Conservation (phyloP, 1,140 invertebrate species). For the Drosophila melanogaster region Release_6_plus_ISO1_MT NT_033779.5:17252001-17252500, state of each 20-base stretch:
- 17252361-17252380: slow-evolving; percentile 36
- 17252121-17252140: background rate
- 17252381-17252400: slow-evolving; percentile 40
- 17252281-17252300: slow-evolving; percentile 73
- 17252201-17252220: slow-evolving; percentile 62
- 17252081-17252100: slow-evolving; percentile 35
- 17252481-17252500: slow-evolving; percentile 16
- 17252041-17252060: slow-evolving; percentile 67
- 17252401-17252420: slow-evolving; percentile 30
- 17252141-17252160: slow-evolving; percentile 47
- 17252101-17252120: slow-evolving; percentile 22
- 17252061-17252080: slow-evolving; percentile 51
- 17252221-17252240: slow-evolving; percentile 30
- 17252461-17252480: slow-evolving; percentile 20
- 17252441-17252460: slow-evolving; percentile 20
- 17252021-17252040: slow-evolving; percentile 33
- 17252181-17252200: slow-evolving; percentile 83
- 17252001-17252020: slow-evolving; percentile 52
- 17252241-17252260: slow-evolving; percentile 33
- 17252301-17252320: slow-evolving; percentile 27
- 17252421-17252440: slow-evolving; percentile 38
- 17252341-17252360: slow-evolving; percentile 73
- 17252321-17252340: slow-evolving; percentile 19
- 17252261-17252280: slow-evolving; percentile 70
- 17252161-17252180: slow-evolving; percentile 83